phyloP scores from a whole-genome alignment of 2,797 vertebrate species.

The Morelia viridis region DNA sequence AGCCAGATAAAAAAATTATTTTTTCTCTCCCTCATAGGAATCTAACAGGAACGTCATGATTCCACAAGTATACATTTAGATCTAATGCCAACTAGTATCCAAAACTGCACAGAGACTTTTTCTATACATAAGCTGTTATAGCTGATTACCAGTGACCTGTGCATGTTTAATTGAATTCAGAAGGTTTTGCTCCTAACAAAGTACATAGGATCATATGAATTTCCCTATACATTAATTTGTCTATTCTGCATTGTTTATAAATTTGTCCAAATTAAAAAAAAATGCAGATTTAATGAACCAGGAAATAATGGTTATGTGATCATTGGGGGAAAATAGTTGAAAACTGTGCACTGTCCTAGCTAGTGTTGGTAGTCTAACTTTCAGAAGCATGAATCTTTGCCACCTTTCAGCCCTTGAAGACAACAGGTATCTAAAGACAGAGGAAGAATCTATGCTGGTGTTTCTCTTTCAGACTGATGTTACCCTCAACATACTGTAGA shows the following conservation, averaged over 20 bases:
- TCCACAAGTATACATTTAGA: not conserved
- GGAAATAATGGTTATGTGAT: not conserved
- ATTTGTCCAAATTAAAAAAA: not conserved
- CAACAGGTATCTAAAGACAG: not conserved
- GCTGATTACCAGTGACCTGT: not conserved
- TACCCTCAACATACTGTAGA: not conserved
- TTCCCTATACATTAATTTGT: not conserved
- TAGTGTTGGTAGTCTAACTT: not conserved
- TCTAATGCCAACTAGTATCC: not conserved
- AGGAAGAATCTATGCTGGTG: not conserved
- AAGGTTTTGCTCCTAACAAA: not conserved
- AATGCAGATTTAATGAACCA: not conserved
- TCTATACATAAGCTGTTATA: not conserved
- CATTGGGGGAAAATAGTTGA: not conserved
- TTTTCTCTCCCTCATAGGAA: not conserved
- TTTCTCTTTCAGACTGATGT: not conserved
- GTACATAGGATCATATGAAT: not conserved
- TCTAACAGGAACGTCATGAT: not conserved
- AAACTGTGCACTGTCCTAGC: not conserved
- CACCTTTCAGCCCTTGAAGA: not conserved
- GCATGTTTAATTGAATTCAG: not conserved
- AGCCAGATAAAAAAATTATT: not conserved
- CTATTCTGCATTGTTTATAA: not conserved
- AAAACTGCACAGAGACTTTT: not conserved
- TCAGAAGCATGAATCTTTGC: not conserved